phyloP scores from a whole-genome alignment of 2,113 vertebrate species.

The Symphodus melops region DNA sequence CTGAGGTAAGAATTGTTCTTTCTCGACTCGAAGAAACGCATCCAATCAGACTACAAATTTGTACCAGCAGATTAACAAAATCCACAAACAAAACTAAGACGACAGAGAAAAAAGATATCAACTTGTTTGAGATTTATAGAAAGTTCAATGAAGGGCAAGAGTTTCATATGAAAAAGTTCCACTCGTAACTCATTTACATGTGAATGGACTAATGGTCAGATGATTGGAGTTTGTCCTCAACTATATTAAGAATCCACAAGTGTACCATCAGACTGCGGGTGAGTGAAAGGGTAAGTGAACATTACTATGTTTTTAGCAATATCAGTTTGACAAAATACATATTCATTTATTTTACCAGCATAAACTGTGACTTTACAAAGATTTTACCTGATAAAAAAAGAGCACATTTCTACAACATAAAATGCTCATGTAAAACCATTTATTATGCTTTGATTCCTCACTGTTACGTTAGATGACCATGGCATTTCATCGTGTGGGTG shows the following conservation, averaged over 20 bases:
- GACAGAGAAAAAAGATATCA: not conserved
- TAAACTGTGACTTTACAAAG: too few relatives aligned
- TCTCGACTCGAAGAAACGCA: not conserved
- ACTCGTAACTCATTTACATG: slow-evolving; percentile 49
- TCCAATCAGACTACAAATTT: not conserved
- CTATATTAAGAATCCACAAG: not conserved
- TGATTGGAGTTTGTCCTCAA: slow-evolving; percentile 57
- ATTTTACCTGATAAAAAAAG: too few relatives aligned
- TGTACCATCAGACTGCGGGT: not conserved
- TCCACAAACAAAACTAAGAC: not conserved
- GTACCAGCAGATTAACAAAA: not conserved
- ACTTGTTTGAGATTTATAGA: not conserved
- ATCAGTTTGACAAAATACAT: too few relatives aligned
- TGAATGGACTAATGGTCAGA: not conserved
- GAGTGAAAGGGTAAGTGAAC: slow-evolving; percentile 33
- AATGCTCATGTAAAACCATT: not conserved
- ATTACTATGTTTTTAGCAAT: not conserved
- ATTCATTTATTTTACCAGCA: too few relatives aligned
- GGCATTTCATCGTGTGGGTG: not conserved
- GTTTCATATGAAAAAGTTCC: not conserved
- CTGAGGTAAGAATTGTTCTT: not conserved
- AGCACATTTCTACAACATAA: too few relatives aligned
- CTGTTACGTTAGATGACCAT: slow-evolving; percentile 39
- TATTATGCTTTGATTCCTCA: not conserved
- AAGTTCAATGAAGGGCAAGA: rapidly evolving